phyloP scores from a whole-genome alignment of 2,888 invertebrate genomes.

The Pristionchus fissidentatus region DNA sequence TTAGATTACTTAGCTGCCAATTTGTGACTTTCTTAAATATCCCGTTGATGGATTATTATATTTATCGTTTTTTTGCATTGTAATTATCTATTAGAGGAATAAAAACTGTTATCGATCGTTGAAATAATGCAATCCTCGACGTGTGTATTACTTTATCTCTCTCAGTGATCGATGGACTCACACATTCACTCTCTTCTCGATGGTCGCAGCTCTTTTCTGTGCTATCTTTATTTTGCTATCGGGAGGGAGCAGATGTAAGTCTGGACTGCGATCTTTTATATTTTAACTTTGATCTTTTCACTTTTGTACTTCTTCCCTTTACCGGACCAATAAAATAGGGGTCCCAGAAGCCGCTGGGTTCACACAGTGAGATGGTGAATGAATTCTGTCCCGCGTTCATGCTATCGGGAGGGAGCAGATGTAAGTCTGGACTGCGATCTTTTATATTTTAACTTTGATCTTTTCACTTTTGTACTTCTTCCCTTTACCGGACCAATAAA shows the following conservation, averaged over 20 bases:
- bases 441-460: conserved; percentile 14
- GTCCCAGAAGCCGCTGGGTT: too few relatives aligned
- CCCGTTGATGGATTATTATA: too few relatives aligned
- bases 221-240: conserved; percentile 13
- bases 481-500: too few relatives aligned
- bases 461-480: too few relatives aligned
- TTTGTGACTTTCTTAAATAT: too few relatives aligned
- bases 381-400: too few relatives aligned
- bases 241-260: conserved; percentile 25
- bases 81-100: neutral
- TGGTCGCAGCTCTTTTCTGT: conserved; percentile 6
- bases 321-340: too few relatives aligned
- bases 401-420: conserved; percentile 27
- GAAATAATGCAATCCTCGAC: neutral
- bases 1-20: too few relatives aligned
- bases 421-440: conserved; percentile 32
- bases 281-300: neutral
- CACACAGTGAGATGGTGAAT: too few relatives aligned
- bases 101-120: neutral
- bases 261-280: conserved; percentile 22
- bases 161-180: conserved; percentile 28
- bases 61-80: too few relatives aligned
- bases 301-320: too few relatives aligned
- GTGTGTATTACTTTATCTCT: too few relatives aligned
- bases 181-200: conserved; percentile 14